Evolutionary conservation across 2,888 invertebrate species (phyloP).

Genomic region (Vannuccia rotundouncinata): DNA sequence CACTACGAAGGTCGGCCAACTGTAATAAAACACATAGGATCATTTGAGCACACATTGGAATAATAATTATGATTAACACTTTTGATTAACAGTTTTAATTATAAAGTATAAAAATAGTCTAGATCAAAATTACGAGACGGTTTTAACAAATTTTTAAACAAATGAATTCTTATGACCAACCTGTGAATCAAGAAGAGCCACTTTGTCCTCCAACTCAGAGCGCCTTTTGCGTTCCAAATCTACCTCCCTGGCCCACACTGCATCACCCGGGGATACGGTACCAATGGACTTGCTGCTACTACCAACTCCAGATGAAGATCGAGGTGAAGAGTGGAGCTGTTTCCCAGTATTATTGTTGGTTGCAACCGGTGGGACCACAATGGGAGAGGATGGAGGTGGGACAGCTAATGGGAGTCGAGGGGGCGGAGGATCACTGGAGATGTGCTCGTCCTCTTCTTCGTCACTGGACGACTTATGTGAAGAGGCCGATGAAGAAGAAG

Average conservation of each 20-base stretch:
- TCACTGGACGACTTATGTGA: background rate
- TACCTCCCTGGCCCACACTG: background rate
- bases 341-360: too few species aligned
- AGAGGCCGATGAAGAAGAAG: background rate
- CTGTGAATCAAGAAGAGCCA: background rate
- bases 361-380: too few species aligned
- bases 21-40: background rate
- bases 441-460: background rate
- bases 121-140: too few species aligned
- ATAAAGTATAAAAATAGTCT: too few species aligned
- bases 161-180: background rate
- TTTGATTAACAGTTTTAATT: too few species aligned
- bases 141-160: background rate
- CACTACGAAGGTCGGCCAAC: background rate
- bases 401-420: background rate
- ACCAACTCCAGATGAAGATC: background rate
- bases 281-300: background rate
- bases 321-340: background rate
- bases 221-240: background rate
- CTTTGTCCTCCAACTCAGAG: background rate
- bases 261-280: background rate
- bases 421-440: background rate
- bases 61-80: background rate
- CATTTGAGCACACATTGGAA: too few species aligned
- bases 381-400: background rate